Base-by-base conservation (phyloP, 2,888 invertebrate genomes). In the Xestia xanthographa region DNA sequence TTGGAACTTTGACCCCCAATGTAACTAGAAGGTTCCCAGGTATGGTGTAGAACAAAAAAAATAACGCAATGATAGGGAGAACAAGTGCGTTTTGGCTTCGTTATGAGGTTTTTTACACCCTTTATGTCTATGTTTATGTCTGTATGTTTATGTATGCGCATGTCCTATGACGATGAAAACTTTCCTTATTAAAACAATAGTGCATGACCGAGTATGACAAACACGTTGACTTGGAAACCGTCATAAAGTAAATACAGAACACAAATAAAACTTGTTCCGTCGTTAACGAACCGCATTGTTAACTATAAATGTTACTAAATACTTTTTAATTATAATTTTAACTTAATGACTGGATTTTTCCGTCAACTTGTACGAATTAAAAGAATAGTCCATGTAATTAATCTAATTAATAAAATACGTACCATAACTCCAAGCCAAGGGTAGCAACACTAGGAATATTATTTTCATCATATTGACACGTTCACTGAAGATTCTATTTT, bases 371-470 rank as follows among this genome's bases (percentile, higher is more conserved):
- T n/a, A 41, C 8, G 69, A 43, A 43, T 43, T 53, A n/a, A 22
- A n/a, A 17, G 2, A 48, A 50, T 11, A 41, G 14, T 14, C 17
- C 3, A 41, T 14, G 60, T 5, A 41, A 45, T 11, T 38, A 0
- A 56, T 53, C 11, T 66, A n/a, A 17, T 29, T 5, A 60, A 45
- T 43, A 29, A 45, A 65, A 26, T 14, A 82, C 86, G 67, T 68
- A 89, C 88, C 88, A 90, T 82, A 76, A 92, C 85, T 85, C 87
- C 88, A 90, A 88, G 93, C 94, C 91, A 95, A 82, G 86, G 92
- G 90, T 86, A 88, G 78, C 80, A 80, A 68, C 83, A 86, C 87
- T 73, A 83, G 17, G 38, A 86, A 85, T 75, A 86, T 75, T 67
- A 86, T 72, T 75, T 11, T 79, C 66, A 72, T 73, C 88, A 86